phyloP scores from a whole-genome alignment of 2,113 vertebrate genomes.

The Cnemophilus loriae region DNA sequence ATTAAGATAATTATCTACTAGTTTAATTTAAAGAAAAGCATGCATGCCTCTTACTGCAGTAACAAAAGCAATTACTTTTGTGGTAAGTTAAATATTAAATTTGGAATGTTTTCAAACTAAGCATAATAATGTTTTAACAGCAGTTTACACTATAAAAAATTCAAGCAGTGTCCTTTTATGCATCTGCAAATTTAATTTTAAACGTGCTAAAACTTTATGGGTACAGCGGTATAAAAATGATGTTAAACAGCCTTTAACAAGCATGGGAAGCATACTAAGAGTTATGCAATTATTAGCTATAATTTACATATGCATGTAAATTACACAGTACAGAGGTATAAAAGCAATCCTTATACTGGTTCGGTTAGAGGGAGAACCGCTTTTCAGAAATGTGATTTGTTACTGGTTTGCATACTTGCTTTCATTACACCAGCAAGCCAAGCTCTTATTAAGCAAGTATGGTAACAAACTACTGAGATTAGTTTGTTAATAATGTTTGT shows the following conservation, averaged over 20 bases:
- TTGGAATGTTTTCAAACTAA: constrained; percentile 47
- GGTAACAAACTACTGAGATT: background rate
- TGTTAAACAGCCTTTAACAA: background rate
- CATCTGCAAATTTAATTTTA: background rate
- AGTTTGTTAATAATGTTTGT: background rate
- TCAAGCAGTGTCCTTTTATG: background rate
- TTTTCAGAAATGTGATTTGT: background rate
- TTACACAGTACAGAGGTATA: background rate
- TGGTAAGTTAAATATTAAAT: constrained; percentile 38
- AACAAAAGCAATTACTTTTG: constrained; percentile 31
- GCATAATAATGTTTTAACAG: constrained; percentile 29
- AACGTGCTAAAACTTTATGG: background rate
- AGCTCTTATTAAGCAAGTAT: background rate
- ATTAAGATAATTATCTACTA: constrained; percentile 30
- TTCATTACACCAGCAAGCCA: background rate
- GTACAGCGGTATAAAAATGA: background rate
- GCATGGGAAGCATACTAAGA: background rate
- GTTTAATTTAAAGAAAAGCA: constrained; percentile 38
- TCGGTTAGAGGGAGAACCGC: background rate
- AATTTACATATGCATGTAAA: background rate
- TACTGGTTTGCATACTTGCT: background rate
- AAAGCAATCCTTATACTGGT: background rate
- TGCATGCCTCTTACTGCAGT: background rate
- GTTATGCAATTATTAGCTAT: background rate
- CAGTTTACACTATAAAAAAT: background rate